Evolutionary conservation across 2,888 invertebrate species (phyloP), one percentile per base, ranked within the genome.

Genomic region (Brachyptera risi): DNA sequence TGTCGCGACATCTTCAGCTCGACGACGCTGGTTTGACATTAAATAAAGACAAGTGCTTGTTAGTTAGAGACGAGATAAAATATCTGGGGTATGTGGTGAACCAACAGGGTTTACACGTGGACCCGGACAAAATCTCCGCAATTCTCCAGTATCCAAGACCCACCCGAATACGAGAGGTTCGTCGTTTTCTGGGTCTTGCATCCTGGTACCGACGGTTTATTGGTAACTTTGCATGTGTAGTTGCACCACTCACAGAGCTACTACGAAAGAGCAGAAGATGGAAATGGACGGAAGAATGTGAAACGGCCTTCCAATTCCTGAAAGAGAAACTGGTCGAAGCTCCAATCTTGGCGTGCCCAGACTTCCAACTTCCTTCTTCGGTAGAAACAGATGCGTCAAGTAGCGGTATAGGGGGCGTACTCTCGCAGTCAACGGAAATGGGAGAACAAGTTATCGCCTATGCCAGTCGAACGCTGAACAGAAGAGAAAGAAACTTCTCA

Each of bases 371-470:
- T 49, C 37, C 59, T 2, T 63, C 68, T 50, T 44, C 42, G 13
- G 27, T 68, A 0, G 65, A 68, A 17, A 67, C 66, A 0, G 65
- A 66, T 42, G 63, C 65, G 0, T 67, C 63, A 35, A 47, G 47
- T 23, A 60, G 61, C 1, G 65, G 65, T 0, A 1, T 68, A 1
- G 66, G 65, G 0, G 65, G 66, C 0, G 67, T 68, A 0, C 40
- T 69, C 5, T 67, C 66, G 0, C 69, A 69, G 51, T 26, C 44
- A 1, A 44, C 56, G 17, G 68, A 67, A 11, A 65, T 58, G 1
- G 58, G 58, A 1, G 67, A 67, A 24, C 17, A 50, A 1, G 68
- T 67, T 1, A 65, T 70, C 7, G 68, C 69, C 1, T 69, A 67
- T 21, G 67, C 67, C 0, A 68, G 67, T 17, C 47, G 65, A 1